Percentiles rank a stretch among this genome's conserved stretches.
Evolutionary conservation across 2,888 invertebrate species (phyloP).

Genomic region (Crematogaster levior): DNA sequence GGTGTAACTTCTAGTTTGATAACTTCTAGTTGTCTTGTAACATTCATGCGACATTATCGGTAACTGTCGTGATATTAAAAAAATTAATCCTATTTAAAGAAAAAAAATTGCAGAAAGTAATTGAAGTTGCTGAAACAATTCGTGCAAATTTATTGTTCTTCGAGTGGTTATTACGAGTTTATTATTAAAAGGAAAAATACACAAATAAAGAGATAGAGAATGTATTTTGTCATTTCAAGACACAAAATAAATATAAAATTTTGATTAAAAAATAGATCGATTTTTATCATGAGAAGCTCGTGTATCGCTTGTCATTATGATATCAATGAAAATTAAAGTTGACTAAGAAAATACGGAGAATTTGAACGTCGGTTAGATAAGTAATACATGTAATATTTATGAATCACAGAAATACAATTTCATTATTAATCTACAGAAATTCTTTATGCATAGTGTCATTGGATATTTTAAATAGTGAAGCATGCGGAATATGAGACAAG

Average conservation of each 20-base stretch:
- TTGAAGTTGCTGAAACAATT: not conserved
- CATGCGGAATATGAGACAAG: not conserved
- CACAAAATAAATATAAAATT: not conserved
- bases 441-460: not conserved
- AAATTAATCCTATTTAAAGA: not conserved
- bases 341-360: not conserved
- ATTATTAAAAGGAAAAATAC: not conserved
- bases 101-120: not conserved
- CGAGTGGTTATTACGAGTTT: not conserved
- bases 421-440: not conserved
- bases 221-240: not conserved
- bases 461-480: not conserved
- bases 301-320: not conserved
- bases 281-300: not conserved
- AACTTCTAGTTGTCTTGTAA: too few species aligned
- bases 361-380: not conserved
- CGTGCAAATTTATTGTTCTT: not conserved
- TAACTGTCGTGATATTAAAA: not conserved
- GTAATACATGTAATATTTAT: not conserved
- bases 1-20: slow-evolving; percentile 57
- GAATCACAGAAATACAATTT: not conserved
- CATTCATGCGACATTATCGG: too few species aligned
- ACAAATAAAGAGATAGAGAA: not conserved
- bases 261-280: not conserved
- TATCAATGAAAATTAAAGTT: not conserved